Conservation (phyloP, 2,888 invertebrate species). For the Nomada lathburiana region DNA sequence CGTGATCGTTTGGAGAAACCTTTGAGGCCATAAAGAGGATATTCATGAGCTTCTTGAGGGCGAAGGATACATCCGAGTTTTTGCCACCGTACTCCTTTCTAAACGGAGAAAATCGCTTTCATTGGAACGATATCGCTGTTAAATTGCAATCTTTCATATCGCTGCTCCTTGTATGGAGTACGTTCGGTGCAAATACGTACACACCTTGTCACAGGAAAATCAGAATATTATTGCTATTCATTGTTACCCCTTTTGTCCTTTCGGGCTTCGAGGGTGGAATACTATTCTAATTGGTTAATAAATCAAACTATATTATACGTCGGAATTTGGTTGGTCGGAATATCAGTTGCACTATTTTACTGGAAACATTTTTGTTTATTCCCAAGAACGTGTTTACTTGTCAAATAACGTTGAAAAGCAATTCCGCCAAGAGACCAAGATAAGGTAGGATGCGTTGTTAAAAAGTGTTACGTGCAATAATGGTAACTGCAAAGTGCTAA, state of each 20-base stretch:
- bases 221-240: too few relatives aligned
- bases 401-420: neutral
- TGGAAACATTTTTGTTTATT: neutral
- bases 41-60: conserved; percentile 27
- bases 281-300: too few relatives aligned
- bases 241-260: too few relatives aligned
- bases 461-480: neutral
- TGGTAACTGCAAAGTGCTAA: conserved; percentile 7
- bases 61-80: conserved; percentile 18
- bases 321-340: too few relatives aligned
- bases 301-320: too few relatives aligned
- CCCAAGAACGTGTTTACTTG: neutral
- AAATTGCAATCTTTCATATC: neutral
- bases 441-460: neutral
- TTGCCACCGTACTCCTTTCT: conserved; percentile 3
- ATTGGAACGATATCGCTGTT: neutral
- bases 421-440: too few relatives aligned
- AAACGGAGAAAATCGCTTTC: conserved; percentile 25
- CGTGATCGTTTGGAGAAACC: conserved; percentile 14
- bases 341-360: too few relatives aligned
- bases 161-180: too few relatives aligned
- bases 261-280: too few relatives aligned
- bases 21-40: conserved; percentile 9
- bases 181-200: too few relatives aligned
- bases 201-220: too few relatives aligned